phyloP scores from a whole-genome alignment of 2,888 invertebrate species.

The Cinara cedri region DNA sequence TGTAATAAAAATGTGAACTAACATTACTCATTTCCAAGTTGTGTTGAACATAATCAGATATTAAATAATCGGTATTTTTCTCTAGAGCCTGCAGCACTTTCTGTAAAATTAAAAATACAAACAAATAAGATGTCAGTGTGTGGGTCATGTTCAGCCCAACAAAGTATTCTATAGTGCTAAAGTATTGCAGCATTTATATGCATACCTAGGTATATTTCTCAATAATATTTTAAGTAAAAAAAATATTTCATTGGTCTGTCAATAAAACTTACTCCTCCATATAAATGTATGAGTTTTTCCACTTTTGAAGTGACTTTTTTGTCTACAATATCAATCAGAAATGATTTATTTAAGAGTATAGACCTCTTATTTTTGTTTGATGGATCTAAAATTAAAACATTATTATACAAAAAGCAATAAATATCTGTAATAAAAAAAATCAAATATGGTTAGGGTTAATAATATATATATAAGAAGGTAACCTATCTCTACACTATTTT shows the following conservation, averaged over 20 bases:
- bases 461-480: no score
- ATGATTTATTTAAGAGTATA: conserved; percentile 31
- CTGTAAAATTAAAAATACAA: conserved; percentile 22
- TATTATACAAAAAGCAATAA: neutral
- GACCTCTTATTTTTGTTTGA: conserved; percentile 31
- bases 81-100: conserved; percentile 31
- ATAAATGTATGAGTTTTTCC: conserved; percentile 34
- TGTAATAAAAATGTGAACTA: neutral
- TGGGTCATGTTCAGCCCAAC: no score
- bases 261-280: conserved; percentile 44
- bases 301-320: conserved; percentile 34
- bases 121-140: no score
- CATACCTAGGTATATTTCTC: no score
- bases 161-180: no score
- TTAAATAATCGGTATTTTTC: conserved; percentile 45
- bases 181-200: no score
- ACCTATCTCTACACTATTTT: no score
- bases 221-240: no score
- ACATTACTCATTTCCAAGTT: conserved; percentile 28
- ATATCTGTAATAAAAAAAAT: neutral
- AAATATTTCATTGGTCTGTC: no score
- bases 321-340: conserved; percentile 36
- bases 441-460: no score
- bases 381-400: conserved; percentile 21
- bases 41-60: conserved; percentile 23